phyloP scores from a whole-genome alignment of 2,797 vertebrate species.

The Galagoides demidoff region DNA sequence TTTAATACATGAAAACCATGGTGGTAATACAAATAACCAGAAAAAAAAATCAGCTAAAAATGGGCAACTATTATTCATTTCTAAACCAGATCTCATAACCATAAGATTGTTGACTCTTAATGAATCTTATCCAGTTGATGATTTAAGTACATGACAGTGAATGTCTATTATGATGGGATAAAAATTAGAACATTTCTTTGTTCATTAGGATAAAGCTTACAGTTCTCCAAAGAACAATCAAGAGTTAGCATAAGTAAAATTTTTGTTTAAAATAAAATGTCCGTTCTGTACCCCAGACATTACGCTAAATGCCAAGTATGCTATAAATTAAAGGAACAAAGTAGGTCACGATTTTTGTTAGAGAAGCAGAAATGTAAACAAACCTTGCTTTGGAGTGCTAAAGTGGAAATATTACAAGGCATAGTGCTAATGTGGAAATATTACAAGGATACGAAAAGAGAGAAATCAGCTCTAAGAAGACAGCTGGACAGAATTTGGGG shows the following conservation, averaged over 20 bases:
- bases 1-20: background rate
- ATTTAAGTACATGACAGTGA: background rate
- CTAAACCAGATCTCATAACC: background rate
- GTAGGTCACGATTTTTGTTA: background rate
- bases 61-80: background rate
- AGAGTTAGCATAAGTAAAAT: background rate
- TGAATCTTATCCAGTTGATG: background rate
- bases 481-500: background rate
- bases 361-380: background rate
- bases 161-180: background rate
- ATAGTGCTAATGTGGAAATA: background rate
- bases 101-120: background rate
- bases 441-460: background rate
- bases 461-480: background rate
- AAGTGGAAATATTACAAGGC: background rate
- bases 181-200: background rate
- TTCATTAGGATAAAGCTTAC: background rate
- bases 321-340: background rate
- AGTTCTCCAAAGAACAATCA: background rate
- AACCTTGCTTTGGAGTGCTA: background rate
- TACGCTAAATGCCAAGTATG: background rate
- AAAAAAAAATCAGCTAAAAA: constrained; percentile 10
- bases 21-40: background rate
- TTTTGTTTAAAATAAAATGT: constrained; percentile 11
- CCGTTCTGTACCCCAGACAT: background rate